These are phyloP conservation scores for Ips typographus DNA, from an alignment of 1,140 invertebrate species.

Conservation along the genomic window DNA sequence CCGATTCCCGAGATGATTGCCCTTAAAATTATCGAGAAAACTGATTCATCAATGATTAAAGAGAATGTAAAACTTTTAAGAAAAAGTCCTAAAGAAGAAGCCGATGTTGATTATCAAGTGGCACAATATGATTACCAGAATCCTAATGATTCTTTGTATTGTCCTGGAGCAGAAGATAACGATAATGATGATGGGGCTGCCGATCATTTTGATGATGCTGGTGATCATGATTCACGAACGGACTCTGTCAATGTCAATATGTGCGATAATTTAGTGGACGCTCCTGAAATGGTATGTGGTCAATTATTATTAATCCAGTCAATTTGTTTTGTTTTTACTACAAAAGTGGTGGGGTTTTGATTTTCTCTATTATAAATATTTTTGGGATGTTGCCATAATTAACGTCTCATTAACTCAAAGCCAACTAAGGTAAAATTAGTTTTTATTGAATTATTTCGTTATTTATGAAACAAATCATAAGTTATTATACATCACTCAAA, in stretches of 20 bases:
- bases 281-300: constrained; percentile 54
- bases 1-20: too few relatives aligned
- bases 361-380: too few relatives aligned
- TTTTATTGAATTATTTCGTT: too few relatives aligned
- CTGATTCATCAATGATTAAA: not conserved
- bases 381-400: too few relatives aligned
- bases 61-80: not conserved
- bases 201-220: not conserved
- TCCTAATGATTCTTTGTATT: constrained; percentile 44
- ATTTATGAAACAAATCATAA: too few relatives aligned
- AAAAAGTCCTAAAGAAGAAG: not conserved
- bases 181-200: too few relatives aligned
- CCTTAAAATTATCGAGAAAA: not conserved
- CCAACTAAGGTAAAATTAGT: too few relatives aligned
- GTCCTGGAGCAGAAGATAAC: not conserved
- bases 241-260: constrained; percentile 40
- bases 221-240: constrained; percentile 11
- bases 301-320: not conserved
- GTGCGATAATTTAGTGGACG: constrained; percentile 53
- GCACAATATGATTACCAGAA: constrained; percentile 41
- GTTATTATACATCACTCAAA: too few relatives aligned
- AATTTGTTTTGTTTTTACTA: not conserved
- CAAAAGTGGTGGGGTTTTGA: not conserved
- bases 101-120: constrained; percentile 50
- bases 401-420: too few relatives aligned